These are phyloP conservation scores for Oppia nitens DNA, from an alignment of 1,140 invertebrate species.

Conservation along the genomic window DNA sequence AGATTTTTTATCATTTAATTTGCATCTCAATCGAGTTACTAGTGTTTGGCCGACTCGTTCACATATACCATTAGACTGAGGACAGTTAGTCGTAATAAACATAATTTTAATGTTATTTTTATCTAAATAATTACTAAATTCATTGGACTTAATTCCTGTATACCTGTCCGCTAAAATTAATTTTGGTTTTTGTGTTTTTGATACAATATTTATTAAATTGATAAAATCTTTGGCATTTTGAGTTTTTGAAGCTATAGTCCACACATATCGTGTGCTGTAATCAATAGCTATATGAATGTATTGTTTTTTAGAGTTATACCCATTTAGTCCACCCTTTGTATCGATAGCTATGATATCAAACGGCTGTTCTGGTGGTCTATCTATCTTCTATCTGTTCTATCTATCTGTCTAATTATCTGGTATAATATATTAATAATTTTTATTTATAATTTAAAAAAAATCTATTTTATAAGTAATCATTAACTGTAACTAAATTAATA, in stretches of 20 bases:
- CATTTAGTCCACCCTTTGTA: conserved; percentile 8
- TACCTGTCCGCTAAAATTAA: conserved; percentile 6
- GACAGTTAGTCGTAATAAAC: neutral
- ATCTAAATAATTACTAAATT: neutral
- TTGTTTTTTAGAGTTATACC: conserved; percentile 10
- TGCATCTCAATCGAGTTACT: conserved; percentile 5
- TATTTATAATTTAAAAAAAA: too few relatives aligned
- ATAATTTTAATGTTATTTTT: neutral
- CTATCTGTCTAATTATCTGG: too few relatives aligned
- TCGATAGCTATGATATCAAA: conserved; percentile 16
- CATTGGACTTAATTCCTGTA: neutral
- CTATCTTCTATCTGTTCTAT: too few relatives aligned
- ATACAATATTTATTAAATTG: conserved; percentile 1
- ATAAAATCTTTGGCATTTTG: conserved; percentile 4
- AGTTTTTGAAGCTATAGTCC: conserved; percentile 2
- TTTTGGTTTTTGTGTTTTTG: neutral
- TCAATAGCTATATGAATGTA: conserved; percentile 14
- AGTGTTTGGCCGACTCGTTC: conserved; percentile 10
- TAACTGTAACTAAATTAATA: too few relatives aligned
- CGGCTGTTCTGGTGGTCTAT: conserved; percentile 4
- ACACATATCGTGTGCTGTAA: conserved; percentile 2
- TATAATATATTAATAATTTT: too few relatives aligned
- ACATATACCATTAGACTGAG: conserved; percentile 6
- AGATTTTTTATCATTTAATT: neutral
- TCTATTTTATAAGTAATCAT: too few relatives aligned